Evolutionary conservation across 2,888 invertebrate genomes (phyloP).

Genomic region (Nymphalis c-album): DNA sequence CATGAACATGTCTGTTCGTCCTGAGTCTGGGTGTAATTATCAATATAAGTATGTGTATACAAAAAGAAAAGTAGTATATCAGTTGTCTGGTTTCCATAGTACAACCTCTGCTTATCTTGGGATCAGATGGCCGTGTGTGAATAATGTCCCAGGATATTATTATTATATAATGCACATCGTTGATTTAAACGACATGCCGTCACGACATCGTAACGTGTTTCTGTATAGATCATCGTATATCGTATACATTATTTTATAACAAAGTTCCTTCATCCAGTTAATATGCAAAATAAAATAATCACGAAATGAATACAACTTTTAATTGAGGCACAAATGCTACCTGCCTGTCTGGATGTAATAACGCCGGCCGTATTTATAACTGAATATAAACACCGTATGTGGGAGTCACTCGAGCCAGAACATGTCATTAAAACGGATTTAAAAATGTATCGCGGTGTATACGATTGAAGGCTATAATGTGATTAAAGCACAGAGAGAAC

Average conservation of each 20-base stretch:
- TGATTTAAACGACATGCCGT: too few species aligned
- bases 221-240: too few species aligned
- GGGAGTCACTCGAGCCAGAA: not conserved
- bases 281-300: not conserved
- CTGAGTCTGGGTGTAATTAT: too few species aligned
- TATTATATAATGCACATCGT: too few species aligned
- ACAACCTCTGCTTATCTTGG: too few species aligned
- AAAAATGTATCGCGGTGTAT: constrained; percentile 3
- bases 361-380: constrained; percentile 2
- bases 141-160: too few species aligned
- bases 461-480: not conserved
- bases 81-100: too few species aligned
- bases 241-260: not conserved
- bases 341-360: not conserved
- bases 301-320: constrained; percentile 1
- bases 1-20: too few species aligned
- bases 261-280: not conserved
- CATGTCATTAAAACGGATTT: constrained; percentile 1
- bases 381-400: not conserved
- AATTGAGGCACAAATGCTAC: constrained; percentile 2
- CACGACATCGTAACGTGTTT: too few species aligned
- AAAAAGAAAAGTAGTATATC: too few species aligned
- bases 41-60: too few species aligned
- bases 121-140: too few species aligned
- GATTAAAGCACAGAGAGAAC: not conserved